A percentile compares a stretch with the other conserved stretches of the same genome.
phyloP scores from a whole-genome alignment of 2,888 invertebrate species.

The Agrotis exclamationis region DNA sequence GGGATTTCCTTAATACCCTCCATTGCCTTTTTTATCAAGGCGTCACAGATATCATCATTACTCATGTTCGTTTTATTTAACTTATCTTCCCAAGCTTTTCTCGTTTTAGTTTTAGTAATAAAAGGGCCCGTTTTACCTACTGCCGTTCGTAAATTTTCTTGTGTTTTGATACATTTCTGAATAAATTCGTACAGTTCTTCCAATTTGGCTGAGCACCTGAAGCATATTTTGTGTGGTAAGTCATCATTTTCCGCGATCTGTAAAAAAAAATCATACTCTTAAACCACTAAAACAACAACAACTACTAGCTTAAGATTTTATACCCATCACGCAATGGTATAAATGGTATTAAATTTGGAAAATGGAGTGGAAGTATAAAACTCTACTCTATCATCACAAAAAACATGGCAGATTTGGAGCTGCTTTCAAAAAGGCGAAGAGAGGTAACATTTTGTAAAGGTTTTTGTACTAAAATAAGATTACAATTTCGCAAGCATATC shows the following conservation, averaged over 20 bases:
- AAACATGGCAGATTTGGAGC: no score
- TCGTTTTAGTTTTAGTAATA: conserved; percentile 76
- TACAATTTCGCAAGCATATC: no score
- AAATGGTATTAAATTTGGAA: neutral
- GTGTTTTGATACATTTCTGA: conserved; percentile 86
- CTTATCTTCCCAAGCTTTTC: conserved; percentile 84
- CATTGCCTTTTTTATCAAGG: conserved; percentile 87
- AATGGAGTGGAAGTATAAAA: no score
- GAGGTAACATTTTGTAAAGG: no score
- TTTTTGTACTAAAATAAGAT: no score
- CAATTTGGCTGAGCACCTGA: conserved; percentile 88
- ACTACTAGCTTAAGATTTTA: neutral
- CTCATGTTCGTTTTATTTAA: conserved; percentile 84
- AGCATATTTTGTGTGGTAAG: conserved; percentile 89
- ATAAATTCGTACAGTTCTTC: conserved; percentile 88
- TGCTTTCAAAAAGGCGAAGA: no score
- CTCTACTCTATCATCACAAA: no score
- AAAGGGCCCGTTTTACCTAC: conserved; percentile 76
- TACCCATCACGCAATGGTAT: neutral
- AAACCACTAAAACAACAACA: conserved; percentile 10
- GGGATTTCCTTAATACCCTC: conserved; percentile 82
- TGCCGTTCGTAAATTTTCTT: conserved; percentile 78
- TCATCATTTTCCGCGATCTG: conserved; percentile 88
- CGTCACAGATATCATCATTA: conserved; percentile 88
- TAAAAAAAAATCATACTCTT: conserved; percentile 62